Evolutionary conservation across 1,140 invertebrate genomes (phyloP).

Genomic region (Zaprionus capensis): DNA sequence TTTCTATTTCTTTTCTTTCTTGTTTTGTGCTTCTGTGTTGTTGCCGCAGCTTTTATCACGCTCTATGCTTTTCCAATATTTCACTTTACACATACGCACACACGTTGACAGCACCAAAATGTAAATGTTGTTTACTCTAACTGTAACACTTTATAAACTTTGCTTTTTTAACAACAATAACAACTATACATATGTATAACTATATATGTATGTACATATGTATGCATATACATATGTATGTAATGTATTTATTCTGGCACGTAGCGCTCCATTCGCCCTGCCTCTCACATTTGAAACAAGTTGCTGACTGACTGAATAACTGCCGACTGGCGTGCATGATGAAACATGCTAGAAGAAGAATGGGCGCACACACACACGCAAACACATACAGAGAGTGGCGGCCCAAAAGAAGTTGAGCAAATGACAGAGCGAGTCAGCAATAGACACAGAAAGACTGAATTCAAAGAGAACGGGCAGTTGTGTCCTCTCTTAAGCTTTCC

Average conservation of each 20-base stretch:
- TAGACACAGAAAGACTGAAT: background rate
- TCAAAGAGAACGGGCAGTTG: background rate
- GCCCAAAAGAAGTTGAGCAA: slow-evolving; percentile 58
- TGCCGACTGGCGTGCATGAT: slow-evolving; percentile 39
- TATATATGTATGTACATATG: slow-evolving; percentile 20
- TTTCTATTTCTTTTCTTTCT: slow-evolving; percentile 8
- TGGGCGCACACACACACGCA: slow-evolving; percentile 21
- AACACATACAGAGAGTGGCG: slow-evolving; percentile 15
- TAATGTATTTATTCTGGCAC: background rate
- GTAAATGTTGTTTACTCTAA: slow-evolving; percentile 48
- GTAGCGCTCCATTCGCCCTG: slow-evolving; percentile 2
- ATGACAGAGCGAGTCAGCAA: slow-evolving; percentile 22
- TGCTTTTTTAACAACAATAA: slow-evolving; percentile 7
- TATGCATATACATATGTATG: slow-evolving; percentile 11
- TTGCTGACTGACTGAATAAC: slow-evolving; percentile 65
- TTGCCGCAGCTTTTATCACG: slow-evolving; percentile 74
- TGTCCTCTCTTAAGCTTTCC: slow-evolving; percentile 20
- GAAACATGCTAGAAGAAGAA: slow-evolving; percentile 41
- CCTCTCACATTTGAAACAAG: slow-evolving; percentile 52
- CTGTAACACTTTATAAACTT: slow-evolving; percentile 20
- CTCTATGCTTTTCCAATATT: slow-evolving; percentile 70
- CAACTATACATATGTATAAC: slow-evolving; percentile 8
- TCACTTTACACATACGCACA: slow-evolving; percentile 12
- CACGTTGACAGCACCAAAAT: slow-evolving; percentile 50
- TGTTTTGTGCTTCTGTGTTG: slow-evolving; percentile 65